Conservation (phyloP, 2,113 vertebrate genomes). For the Spermophilus dauricus region DNA sequence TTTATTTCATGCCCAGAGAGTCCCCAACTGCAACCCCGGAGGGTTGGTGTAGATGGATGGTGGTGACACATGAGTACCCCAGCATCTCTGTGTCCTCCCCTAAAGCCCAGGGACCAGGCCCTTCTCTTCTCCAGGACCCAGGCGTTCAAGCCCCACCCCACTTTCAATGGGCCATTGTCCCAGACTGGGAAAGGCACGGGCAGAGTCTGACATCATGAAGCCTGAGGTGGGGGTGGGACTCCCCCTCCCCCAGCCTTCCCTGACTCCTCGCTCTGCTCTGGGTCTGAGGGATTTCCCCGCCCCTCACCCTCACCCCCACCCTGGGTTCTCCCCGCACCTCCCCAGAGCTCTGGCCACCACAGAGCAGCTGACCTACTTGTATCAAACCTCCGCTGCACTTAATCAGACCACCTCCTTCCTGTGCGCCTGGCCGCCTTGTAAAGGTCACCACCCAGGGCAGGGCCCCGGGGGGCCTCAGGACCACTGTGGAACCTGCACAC, state of each 20-base stretch:
- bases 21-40: fast-evolving
- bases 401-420: background rate
- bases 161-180: slow-evolving; percentile 81
- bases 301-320: background rate
- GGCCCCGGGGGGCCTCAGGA: background rate
- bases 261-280: background rate
- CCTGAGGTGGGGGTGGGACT: slow-evolving; percentile 65
- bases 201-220: slow-evolving; percentile 84
- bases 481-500: no score
- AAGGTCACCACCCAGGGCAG: background rate
- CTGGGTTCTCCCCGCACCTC: background rate
- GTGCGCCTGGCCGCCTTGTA: background rate
- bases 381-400: background rate
- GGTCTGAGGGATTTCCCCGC: slow-evolving; percentile 72
- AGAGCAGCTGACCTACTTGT: background rate
- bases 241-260: background rate
- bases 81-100: background rate
- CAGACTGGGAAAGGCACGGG: slow-evolving; percentile 81
- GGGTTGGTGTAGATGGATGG: background rate
- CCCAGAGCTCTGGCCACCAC: background rate
- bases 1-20: background rate
- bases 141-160: slow-evolving; percentile 46
- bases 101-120: slow-evolving; percentile 19
- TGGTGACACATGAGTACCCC: background rate
- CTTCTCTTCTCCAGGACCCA: slow-evolving; percentile 44